phyloP scores from a whole-genome alignment of 1,140 invertebrate species.

The Artemia franciscana region DNA sequence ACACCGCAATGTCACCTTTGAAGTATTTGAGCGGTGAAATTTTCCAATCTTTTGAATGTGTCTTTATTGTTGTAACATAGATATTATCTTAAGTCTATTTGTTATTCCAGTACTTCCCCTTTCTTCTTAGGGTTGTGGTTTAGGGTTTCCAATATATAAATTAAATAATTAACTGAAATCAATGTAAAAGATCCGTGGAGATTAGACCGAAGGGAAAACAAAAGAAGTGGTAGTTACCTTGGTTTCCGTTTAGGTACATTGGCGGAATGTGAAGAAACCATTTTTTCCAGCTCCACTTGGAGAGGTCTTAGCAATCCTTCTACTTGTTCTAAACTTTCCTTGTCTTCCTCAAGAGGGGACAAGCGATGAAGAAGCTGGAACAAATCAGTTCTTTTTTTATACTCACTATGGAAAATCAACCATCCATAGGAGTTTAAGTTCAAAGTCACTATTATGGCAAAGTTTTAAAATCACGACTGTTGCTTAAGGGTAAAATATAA shows the following conservation, averaged over 20 bases:
- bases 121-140: conserved; percentile 28
- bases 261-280: conserved; percentile 22
- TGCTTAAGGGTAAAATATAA: no score
- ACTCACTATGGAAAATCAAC: no score
- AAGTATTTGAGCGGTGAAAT: no score
- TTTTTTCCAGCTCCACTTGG: conserved; percentile 41
- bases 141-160: conserved; percentile 45
- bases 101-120: conserved; percentile 36
- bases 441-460: no score
- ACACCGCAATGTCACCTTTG: no score
- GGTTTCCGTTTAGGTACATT: conserved; percentile 36
- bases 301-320: conserved; percentile 55
- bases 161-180: conserved; percentile 56
- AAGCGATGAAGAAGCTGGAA: conserved; percentile 44
- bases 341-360: conserved; percentile 54
- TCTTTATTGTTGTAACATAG: no score
- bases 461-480: no score
- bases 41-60: no score
- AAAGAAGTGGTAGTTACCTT: conserved; percentile 38
- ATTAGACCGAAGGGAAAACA: conserved; percentile 50
- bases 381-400: conserved; percentile 8
- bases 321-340: conserved; percentile 72
- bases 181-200: conserved; percentile 74
- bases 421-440: background rate
- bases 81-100: conserved; percentile 20